Percentiles rank a stretch among this genome's conserved stretches.
Evolutionary conservation across 2,113 vertebrate species (phyloP).

Genomic region (Microcebus lehilahytsara): DNA sequence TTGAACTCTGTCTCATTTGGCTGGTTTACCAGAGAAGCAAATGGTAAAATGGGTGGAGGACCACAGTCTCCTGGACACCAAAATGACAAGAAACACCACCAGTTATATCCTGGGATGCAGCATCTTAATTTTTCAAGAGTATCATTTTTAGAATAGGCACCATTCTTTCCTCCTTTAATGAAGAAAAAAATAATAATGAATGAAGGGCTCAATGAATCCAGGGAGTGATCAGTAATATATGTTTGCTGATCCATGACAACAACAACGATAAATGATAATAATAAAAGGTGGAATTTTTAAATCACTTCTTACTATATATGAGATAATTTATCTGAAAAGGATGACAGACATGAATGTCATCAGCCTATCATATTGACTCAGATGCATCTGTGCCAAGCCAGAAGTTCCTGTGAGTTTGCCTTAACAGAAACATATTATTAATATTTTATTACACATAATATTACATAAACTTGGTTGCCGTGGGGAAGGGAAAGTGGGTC

Average conservation of each 20-base stretch:
- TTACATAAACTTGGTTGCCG: neutral
- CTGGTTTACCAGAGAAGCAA: neutral
- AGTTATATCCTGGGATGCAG: neutral
- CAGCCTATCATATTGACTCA: neutral
- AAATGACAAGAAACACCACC: conserved; percentile 10
- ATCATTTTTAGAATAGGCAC: neutral
- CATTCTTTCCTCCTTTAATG: neutral
- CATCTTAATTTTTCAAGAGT: neutral
- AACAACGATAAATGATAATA: neutral
- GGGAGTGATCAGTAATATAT: neutral
- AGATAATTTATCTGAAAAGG: neutral
- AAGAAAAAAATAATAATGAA: neutral
- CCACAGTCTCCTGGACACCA: conserved; percentile 78
- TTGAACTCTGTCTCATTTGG: neutral
- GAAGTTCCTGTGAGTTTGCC: neutral
- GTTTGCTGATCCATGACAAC: neutral
- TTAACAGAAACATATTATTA: neutral
- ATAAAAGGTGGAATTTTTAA: neutral
- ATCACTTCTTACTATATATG: neutral
- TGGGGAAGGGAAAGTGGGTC: neutral
- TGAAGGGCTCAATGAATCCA: neutral
- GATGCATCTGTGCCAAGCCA: neutral
- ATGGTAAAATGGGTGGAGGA: conserved; percentile 34
- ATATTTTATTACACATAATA: neutral
- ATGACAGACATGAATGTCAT: neutral